These are phyloP conservation scores for Oscheius sp. DNA, from an alignment of 2,888 invertebrate genomes.

Conservation along the genomic window DNA sequence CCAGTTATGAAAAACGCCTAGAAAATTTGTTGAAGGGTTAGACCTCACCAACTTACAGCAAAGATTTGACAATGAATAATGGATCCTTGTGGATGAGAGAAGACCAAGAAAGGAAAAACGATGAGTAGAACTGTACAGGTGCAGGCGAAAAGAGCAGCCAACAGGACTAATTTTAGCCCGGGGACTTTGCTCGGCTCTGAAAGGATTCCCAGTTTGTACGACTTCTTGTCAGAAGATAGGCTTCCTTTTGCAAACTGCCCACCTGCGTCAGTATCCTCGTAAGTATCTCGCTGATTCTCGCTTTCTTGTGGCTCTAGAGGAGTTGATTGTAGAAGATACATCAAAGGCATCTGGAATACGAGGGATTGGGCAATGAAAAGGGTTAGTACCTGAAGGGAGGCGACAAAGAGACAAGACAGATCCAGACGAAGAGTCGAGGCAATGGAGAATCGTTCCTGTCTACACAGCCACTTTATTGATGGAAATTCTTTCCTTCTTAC, in stretches of 20 bases:
- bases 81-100: conserved; percentile 48
- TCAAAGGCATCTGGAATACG: conserved; percentile 25
- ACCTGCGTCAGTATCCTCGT: conserved; percentile 36
- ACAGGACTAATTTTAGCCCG: conserved; percentile 47
- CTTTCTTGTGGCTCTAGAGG: conserved; percentile 23
- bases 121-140: conserved; percentile 47
- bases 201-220: background rate
- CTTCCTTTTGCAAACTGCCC: background rate
- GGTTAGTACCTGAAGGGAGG: conserved; percentile 18
- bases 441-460: conserved; percentile 23
- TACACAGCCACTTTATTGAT: background rate
- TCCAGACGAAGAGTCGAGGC: conserved; percentile 21
- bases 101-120: conserved; percentile 52
- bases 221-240: background rate
- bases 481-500: background rate
- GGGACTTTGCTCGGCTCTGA: conserved; percentile 40
- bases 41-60: conserved; percentile 31
- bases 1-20: conserved; percentile 49
- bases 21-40: background rate
- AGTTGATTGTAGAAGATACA: conserved; percentile 32
- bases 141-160: conserved; percentile 49
- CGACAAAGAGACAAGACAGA: conserved; percentile 9
- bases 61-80: conserved; percentile 53
- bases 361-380: background rate
- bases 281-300: conserved; percentile 26